phyloP scores from a whole-genome alignment of 2,113 vertebrate species.

The Eptesicus fuscus region DNA sequence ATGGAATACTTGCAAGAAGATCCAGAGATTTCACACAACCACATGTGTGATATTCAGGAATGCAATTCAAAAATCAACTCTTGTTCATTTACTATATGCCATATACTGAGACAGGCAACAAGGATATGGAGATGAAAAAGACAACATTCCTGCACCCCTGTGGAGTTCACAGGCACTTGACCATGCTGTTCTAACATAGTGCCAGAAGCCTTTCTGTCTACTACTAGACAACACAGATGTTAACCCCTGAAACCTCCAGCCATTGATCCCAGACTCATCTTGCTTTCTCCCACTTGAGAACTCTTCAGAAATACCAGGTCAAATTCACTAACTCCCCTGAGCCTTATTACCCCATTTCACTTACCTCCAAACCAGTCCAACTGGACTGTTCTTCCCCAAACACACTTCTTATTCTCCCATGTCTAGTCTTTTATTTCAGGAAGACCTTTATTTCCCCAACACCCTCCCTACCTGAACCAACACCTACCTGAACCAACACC shows the following conservation, averaged over 20 bases:
- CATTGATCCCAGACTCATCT: neutral
- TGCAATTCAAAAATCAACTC: constrained; percentile 24
- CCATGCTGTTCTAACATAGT: neutral
- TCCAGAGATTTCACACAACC: neutral
- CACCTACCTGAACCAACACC: neutral
- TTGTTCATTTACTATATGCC: neutral
- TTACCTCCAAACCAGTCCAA: neutral
- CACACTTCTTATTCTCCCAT: neutral
- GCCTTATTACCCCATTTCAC: neutral
- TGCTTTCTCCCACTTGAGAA: neutral
- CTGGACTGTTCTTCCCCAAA: neutral
- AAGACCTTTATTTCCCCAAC: neutral
- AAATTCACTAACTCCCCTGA: neutral
- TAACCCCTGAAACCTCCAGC: neutral
- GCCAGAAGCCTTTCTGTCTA: neutral
- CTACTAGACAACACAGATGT: neutral
- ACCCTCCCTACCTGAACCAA: neutral
- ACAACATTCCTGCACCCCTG: neutral
- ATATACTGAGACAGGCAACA: neutral
- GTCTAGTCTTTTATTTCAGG: neutral
- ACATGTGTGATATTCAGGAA: neutral
- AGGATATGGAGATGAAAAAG: neutral
- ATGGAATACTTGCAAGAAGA: neutral
- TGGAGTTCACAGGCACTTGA: neutral
- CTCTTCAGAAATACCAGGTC: neutral